Conservation (phyloP, 2,113 vertebrate genomes). For the Cyprinodon brontotheroides region DNA sequence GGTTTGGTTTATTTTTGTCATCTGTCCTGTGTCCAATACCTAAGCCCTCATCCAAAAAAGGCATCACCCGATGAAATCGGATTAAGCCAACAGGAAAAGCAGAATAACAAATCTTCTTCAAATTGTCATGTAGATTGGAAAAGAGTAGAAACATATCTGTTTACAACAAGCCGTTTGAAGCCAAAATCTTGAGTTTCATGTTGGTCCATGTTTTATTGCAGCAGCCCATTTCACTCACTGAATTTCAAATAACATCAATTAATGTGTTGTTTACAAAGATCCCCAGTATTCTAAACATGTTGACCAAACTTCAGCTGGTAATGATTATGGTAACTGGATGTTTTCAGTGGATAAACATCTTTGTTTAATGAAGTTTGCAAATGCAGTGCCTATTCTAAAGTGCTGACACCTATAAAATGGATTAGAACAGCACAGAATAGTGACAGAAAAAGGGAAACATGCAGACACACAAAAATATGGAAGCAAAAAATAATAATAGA, state of each 20-base stretch:
- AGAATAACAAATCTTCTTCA: not conserved
- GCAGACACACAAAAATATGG: no score
- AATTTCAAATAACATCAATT: not conserved
- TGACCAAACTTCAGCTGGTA: not conserved
- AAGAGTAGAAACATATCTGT: no score
- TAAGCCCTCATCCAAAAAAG: not conserved
- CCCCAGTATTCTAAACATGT: not conserved
- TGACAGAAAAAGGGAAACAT: no score
- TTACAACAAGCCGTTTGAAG: not conserved
- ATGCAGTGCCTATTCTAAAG: not conserved
- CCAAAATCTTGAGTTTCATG: not conserved
- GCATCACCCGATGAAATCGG: not conserved
- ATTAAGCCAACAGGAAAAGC: not conserved
- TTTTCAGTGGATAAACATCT: not conserved
- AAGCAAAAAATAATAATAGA: no score
- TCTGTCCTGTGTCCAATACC: not conserved
- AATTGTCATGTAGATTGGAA: not conserved
- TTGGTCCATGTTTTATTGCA: not conserved
- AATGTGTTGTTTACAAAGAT: not conserved
- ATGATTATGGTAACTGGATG: not conserved
- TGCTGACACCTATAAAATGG: not conserved
- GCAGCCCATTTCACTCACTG: not conserved
- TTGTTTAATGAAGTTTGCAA: not conserved
- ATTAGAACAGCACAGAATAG: no score
- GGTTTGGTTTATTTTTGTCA: not conserved